Evolutionary conservation across 2,797 vertebrate genomes (phyloP), one percentile per base, ranked within the genome.

Genomic region (Brachyalestes nurse): DNA sequence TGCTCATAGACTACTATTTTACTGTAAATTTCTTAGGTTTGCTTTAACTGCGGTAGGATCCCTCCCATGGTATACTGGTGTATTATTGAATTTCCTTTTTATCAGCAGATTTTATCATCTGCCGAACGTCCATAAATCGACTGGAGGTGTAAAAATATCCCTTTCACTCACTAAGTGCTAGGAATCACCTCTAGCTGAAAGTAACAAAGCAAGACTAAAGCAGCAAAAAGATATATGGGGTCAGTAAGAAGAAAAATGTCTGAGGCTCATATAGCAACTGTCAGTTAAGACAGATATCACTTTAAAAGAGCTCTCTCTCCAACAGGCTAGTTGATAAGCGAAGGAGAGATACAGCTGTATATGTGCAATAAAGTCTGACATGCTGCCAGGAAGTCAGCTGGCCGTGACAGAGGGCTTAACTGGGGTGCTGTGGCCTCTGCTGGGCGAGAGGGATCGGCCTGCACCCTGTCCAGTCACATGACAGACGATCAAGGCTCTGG

Each of bases 291-390:
- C 64, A 77, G 53, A 64, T 61, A 38, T 45, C 80, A 77, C n/a
- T 66, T 77, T 51, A 61, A 42, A 75, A 55, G 55, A 60, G 72
- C 62, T 61, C 72, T 67, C 51, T 38, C 51, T 72, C 42, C 66
- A 45, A 61, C 65, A 57, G 23, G 66, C 58, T 19, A n/a, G 67
- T 85, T 79, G 85, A 81, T 79, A 42, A 78, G 72, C 86, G 83
- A 82, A 53, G 74, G 71, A 87, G 80, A 84, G 77, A 89, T 65
- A 87, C 72, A 83, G 76, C 80, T 81, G 77, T 78, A 28, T 87
- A 85, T 85, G 84, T 84, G 82, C 86, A 85, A 87, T 57, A 77
- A 85, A 90, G 83, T 76, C 83, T 79, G 85, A 66, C 83, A 81
- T 64, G 38, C 61, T 84, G 83, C 62, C 77, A 86, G 75, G 79